These are phyloP conservation scores for Junonia oenone DNA, from an alignment of 2,888 invertebrate species.

Conservation along the genomic window DNA sequence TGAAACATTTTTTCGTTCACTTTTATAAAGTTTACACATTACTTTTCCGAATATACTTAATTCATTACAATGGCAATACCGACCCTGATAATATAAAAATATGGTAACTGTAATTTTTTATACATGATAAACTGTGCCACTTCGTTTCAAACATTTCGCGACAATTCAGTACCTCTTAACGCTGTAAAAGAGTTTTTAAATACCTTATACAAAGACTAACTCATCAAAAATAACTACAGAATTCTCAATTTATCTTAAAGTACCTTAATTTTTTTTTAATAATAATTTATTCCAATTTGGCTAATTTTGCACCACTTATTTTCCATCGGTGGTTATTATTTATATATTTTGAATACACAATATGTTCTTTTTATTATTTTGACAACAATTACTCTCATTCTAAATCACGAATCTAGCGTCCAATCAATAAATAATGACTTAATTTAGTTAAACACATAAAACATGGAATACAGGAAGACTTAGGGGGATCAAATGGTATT, in stretches of 20 bases:
- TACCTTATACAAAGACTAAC: background rate
- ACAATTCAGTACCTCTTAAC: background rate
- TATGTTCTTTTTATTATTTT: background rate
- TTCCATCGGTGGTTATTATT: background rate
- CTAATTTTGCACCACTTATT: background rate
- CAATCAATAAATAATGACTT: constrained; percentile 4
- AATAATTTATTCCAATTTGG: background rate
- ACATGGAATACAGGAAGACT: constrained; percentile 21
- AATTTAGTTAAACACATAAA: constrained; percentile 8
- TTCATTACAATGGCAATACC: background rate
- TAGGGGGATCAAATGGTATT: constrained; percentile 10
- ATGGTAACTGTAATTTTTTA: background rate
- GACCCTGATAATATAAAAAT: background rate
- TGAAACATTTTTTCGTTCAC: too few relatives aligned
- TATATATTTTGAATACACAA: background rate
- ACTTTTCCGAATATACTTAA: background rate
- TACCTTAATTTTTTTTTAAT: background rate
- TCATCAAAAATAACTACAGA: background rate
- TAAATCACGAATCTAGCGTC: background rate
- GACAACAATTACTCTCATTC: background rate
- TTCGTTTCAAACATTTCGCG: background rate
- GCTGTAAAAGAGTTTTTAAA: background rate
- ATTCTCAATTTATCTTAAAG: background rate
- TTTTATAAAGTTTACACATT: background rate
- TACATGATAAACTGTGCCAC: background rate